Base-by-base conservation (phyloP, 2,888 invertebrate genomes). In the Leptinotarsa tumamoca region DNA sequence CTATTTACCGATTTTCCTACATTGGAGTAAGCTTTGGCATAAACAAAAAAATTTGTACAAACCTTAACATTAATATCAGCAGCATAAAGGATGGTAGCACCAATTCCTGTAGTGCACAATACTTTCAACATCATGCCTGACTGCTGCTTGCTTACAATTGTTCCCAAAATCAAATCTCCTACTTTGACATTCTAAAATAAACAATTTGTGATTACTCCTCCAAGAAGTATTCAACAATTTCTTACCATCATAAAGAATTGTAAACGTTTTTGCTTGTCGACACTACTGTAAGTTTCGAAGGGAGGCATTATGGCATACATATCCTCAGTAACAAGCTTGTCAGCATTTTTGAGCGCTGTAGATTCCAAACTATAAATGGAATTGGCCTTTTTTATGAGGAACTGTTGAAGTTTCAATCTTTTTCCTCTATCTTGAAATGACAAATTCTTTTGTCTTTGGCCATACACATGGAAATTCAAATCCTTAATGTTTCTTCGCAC, bases 61-160 rank as follows among this genome's bases (percentile, higher is more conserved):
- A 96, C 97, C 92, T 95, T 96, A 75, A 97, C 93, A 88, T 94
- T 94, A 81, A 97, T 92, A 88, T 97, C 96, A 71, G 95, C 94
- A 69, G 97, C 93, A 89, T 95, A 95, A 87, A 95, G 92, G 67
- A 94, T 93, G 92, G 92, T 71, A 93, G 94, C 82, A 92, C 94
- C 83, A 93, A 94, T 81, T 79, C 94, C 94, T 76, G 95, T 94
- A 75, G 95, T 94, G 89, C 96, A 97, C 69, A 97, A 90, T 33
- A 98, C 93, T 89, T 95, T 95, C 81, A 97, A 90, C 90, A 93
- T 92, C 90, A 93, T 92, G 77, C 94, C 94, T 52, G 92, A 92
- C 77, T 92, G 91, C 81, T 93, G 93, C 88, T 94, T 92, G 89
- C 94, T 94, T 86, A 93, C 92, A 79, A 95, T 93, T 77, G 93